Evolutionary conservation across 2,797 vertebrate genomes (phyloP).

Genomic region (Tadarida brasiliensis): DNA sequence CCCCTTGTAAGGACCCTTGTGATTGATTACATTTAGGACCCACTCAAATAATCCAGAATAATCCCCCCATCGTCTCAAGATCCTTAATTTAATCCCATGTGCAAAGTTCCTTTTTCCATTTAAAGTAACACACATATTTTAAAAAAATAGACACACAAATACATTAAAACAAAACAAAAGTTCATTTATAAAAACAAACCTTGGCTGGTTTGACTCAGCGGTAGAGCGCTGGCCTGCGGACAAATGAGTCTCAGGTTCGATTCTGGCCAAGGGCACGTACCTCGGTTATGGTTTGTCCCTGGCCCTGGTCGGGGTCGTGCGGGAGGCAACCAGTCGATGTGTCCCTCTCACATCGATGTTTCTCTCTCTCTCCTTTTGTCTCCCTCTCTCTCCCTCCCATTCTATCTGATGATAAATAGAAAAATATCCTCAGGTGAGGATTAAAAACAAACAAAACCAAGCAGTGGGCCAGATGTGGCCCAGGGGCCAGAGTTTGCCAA

Average conservation of each 20-base stretch:
- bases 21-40: neutral
- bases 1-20: neutral
- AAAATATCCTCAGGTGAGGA: too few species aligned
- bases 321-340: too few species aligned
- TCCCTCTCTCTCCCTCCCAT: too few species aligned
- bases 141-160: too few species aligned
- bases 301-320: too few species aligned
- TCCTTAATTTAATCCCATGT: neutral
- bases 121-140: neutral
- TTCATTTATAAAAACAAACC: neutral
- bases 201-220: neutral
- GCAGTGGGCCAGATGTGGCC: neutral
- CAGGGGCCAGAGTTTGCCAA: neutral
- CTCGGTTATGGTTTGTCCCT: neutral
- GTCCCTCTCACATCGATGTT: too few species aligned
- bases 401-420: too few species aligned
- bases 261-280: neutral
- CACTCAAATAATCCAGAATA: neutral
- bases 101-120: neutral
- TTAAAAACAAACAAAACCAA: neutral
- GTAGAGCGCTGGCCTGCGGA: neutral
- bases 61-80: neutral
- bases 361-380: too few species aligned
- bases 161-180: too few species aligned
- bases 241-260: neutral